A percentile compares a stretch with the other conserved stretches of the same genome.
phyloP scores from a whole-genome alignment of 1,140 invertebrate species.

The Mamestra configurata region DNA sequence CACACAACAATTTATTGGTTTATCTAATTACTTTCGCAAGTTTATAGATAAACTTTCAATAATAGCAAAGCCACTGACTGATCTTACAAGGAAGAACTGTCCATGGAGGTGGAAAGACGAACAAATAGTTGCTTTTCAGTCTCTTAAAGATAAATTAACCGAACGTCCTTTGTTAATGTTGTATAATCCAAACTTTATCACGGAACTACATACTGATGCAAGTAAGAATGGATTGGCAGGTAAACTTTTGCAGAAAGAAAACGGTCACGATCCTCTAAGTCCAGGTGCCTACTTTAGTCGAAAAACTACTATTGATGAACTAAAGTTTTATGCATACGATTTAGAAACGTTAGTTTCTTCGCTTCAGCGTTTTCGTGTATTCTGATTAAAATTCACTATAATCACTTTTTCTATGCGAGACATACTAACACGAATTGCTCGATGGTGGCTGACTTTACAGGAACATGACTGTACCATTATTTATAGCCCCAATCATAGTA shows the following conservation, averaged over 20 bases:
- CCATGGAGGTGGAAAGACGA: too few species aligned
- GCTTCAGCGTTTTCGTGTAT: constrained; percentile 6
- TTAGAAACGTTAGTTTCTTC: background rate
- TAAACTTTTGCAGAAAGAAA: background rate
- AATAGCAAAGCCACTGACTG: background rate
- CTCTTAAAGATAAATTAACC: background rate
- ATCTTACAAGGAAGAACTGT: too few species aligned
- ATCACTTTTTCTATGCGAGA: background rate
- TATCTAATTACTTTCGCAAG: too few species aligned
- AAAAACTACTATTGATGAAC: background rate
- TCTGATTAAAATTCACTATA: background rate
- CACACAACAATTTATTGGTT: too few species aligned
- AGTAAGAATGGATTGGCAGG: background rate
- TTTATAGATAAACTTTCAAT: background rate
- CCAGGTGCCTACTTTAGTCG: background rate
- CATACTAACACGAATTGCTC: background rate
- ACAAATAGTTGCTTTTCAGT: background rate
- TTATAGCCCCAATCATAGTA: background rate
- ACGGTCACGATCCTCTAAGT: background rate
- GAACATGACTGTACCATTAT: background rate
- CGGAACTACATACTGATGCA: background rate
- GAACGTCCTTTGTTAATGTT: background rate
- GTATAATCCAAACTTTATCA: background rate
- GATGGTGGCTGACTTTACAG: constrained; percentile 8
- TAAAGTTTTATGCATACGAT: background rate